Base-by-base conservation (phyloP, 2,888 invertebrate genomes). In the Operophtera brumata region DNA sequence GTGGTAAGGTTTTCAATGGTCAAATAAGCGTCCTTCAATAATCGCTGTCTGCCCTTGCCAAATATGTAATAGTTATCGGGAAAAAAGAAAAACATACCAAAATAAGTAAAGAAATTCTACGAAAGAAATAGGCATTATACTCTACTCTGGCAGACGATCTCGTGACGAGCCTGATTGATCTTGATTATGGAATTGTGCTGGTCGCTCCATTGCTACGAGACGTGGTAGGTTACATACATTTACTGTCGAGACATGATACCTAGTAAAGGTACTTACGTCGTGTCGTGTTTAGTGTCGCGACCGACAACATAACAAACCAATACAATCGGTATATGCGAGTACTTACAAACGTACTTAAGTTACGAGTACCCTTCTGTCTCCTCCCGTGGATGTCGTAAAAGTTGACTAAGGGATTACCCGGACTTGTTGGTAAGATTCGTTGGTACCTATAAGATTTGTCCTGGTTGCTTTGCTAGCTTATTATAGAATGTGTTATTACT, bases 151-250 rank as follows among this genome's bases (percentile, higher is more conserved):
- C 46, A 53, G 44, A 48, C 41, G 34, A 54, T 63, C 64, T 67
- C 70, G 66, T 69, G 69, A 68, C 49, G 57, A 46, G 50, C 46
- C 57, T 72, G 73, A 75, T 73, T 76, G 72, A 61, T 70, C 68
- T 70, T 73, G 72, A 77, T 76, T 76, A 71, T 64, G 57, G 65
- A 60, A 72, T 72, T 75, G 73, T 74, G 65, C 53, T 61, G 40
- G 42, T 54, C 57, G 49, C 43, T 55, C 35, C 40, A 42, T 47
- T 57, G 45, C 56, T 50, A 36, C 44, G 13, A n/a, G n/a, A 42
- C 25, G 10, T 45, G 35, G 11, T 35, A 5, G 25, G 32, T 30
- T 50, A 44, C 37, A 37, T 32, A 20, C 2, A 20, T 20, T 20
- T 20, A 30, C 30, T 8, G 5, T 30, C 30, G 20, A 30, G 30